Evolutionary conservation across 2,797 vertebrate species (phyloP).

Genomic region (Gobionotothen gibberifrons): DNA sequence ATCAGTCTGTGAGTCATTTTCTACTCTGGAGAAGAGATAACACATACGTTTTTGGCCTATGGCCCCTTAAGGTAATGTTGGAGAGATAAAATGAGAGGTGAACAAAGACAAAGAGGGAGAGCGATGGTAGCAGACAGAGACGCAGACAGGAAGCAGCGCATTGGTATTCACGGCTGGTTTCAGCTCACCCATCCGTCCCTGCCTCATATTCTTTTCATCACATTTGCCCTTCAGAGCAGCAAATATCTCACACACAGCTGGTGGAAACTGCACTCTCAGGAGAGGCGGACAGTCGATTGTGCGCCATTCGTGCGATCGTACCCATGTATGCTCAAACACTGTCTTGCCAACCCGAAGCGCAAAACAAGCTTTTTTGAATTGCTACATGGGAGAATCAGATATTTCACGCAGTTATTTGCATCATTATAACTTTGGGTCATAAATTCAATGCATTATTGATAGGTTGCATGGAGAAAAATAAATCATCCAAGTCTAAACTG

Average conservation of each 20-base stretch:
- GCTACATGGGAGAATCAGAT: constrained; percentile 42
- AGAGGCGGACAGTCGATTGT: constrained; percentile 12
- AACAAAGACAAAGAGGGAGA: constrained; percentile 25
- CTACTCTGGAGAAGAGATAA: neutral
- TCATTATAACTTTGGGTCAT: constrained; percentile 43
- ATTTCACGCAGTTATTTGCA: constrained; percentile 44
- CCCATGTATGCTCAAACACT: neutral
- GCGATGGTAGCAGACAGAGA: constrained; percentile 29
- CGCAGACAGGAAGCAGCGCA: constrained; percentile 33
- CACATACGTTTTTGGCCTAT: neutral
- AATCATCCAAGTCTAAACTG: constrained; percentile 32
- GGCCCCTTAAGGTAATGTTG: constrained; percentile 22
- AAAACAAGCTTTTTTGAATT: constrained; percentile 52
- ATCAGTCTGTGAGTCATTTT: neutral
- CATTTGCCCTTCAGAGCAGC: constrained; percentile 59
- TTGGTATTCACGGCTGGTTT: constrained; percentile 59
- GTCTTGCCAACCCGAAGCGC: neutral
- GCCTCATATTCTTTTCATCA: constrained; percentile 59
- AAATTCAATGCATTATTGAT: constrained; percentile 46
- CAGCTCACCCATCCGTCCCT: constrained; percentile 52
- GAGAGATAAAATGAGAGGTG: neutral
- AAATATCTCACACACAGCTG: constrained; percentile 42
- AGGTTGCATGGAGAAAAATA: constrained; percentile 11
- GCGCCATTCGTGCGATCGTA: neutral
- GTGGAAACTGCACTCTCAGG: constrained; percentile 30